Percentiles rank a stretch among this genome's conserved stretches.
Conservation (phyloP, 2,797 vertebrate species). For the Brachyrhaphis roseni region DNA sequence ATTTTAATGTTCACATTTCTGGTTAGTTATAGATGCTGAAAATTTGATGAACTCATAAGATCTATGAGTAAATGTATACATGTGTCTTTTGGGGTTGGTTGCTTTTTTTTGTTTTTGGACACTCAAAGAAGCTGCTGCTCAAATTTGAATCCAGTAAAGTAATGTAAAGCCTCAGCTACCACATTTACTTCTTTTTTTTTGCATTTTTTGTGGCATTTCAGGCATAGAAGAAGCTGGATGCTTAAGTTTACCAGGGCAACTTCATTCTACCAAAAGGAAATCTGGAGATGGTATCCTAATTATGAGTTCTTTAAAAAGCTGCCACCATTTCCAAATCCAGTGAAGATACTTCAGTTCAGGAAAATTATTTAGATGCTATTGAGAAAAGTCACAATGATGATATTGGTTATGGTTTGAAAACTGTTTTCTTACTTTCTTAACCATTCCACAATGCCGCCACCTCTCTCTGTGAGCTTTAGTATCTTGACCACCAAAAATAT, state of each 20-base stretch:
- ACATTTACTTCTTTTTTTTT: not conserved
- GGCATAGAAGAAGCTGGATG: not conserved
- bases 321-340: not conserved
- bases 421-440: not conserved
- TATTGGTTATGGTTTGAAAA: not conserved
- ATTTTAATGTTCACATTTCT: not conserved
- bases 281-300: not conserved
- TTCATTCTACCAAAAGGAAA: not conserved
- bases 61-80: not conserved
- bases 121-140: not conserved
- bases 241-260: not conserved
- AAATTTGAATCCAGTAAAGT: constrained; percentile 2
- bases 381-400: not conserved
- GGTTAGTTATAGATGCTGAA: not conserved
- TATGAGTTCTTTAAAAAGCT: not conserved
- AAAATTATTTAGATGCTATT: not conserved
- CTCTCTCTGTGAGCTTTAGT: not conserved
- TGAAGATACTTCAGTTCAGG: not conserved
- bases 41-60: not conserved
- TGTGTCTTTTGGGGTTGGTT: not conserved
- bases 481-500: not conserved
- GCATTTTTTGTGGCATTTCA: not conserved
- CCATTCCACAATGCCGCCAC: not conserved
- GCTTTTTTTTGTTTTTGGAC: not conserved
- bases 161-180: constrained; percentile 4